These are phyloP conservation scores for Aldrovandia affinis DNA, from an alignment of 2,797 vertebrate genomes.

Conservation along the genomic window DNA sequence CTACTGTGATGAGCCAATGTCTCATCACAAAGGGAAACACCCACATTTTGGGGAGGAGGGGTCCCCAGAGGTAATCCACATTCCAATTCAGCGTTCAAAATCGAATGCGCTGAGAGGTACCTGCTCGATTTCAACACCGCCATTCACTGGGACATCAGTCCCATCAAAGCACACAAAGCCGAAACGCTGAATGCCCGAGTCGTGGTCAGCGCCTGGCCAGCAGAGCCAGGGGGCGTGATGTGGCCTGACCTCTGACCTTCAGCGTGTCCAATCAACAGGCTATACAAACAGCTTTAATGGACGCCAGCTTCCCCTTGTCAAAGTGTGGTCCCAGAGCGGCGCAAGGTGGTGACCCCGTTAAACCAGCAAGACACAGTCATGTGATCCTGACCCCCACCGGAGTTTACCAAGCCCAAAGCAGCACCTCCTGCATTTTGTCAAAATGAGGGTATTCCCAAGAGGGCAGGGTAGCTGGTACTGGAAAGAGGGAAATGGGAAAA, in stretches of 20 bases:
- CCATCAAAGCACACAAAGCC: constrained; percentile 18
- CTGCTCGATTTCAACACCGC: neutral
- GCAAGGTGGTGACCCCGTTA: constrained; percentile 40
- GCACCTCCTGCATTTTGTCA: constrained; percentile 14
- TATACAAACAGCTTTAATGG: constrained; percentile 48
- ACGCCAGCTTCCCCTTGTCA: constrained; percentile 22
- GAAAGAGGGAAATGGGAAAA: too few species aligned
- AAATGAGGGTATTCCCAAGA: neutral
- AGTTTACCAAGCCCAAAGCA: constrained; percentile 7
- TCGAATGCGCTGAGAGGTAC: neutral
- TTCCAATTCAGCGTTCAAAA: neutral
- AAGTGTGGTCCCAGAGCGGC: constrained; percentile 40
- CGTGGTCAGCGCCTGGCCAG: constrained; percentile 25
- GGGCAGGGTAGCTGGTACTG: neutral
- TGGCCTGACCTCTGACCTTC: constrained; percentile 39
- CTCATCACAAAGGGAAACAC: neutral
- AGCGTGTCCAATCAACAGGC: constrained; percentile 34
- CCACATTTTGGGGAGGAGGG: neutral
- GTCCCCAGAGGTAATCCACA: neutral
- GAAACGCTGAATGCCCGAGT: constrained; percentile 31
- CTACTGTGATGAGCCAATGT: neutral
- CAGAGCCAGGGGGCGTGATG: constrained; percentile 30
- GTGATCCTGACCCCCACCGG: constrained; percentile 18
- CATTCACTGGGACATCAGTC: neutral
- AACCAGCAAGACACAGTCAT: constrained; percentile 23